Conservation (phyloP, 2,113 vertebrate genomes). For the Noctilio leporinus region DNA sequence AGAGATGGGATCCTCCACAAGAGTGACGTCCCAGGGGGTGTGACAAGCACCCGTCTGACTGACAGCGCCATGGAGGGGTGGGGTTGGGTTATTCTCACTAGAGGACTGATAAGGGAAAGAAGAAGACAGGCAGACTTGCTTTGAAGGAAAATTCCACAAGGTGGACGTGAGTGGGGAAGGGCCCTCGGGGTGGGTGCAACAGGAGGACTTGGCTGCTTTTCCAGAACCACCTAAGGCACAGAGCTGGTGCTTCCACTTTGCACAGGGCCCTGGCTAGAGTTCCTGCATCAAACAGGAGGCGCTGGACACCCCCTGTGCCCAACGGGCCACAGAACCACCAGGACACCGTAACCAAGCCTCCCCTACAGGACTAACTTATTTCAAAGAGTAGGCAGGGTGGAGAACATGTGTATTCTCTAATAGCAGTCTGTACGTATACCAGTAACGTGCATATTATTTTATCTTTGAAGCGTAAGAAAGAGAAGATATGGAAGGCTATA, state of each 20-base stretch:
- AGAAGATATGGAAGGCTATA: no score
- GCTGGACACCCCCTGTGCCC: fast-evolving
- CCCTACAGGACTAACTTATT: neutral
- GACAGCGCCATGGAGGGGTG: neutral
- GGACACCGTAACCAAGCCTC: neutral
- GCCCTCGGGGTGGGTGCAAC: no score
- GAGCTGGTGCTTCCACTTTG: neutral
- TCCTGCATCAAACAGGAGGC: neutral
- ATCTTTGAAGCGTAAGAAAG: neutral
- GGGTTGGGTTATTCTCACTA: neutral
- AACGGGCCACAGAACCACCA: neutral
- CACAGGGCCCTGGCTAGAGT: neutral
- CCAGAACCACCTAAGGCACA: neutral
- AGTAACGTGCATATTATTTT: neutral
- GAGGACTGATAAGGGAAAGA: neutral
- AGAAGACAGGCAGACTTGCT: no score
- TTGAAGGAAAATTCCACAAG: neutral
- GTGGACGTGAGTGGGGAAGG: neutral
- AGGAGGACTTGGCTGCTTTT: no score
- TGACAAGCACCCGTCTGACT: neutral
- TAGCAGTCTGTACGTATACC: fast-evolving
- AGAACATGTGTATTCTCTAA: neutral
- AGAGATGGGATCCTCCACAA: neutral
- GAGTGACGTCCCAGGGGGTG: neutral
- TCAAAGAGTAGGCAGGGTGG: neutral